phyloP scores from a whole-genome alignment of 2,888 invertebrate genomes.

The Eulithis testata region DNA sequence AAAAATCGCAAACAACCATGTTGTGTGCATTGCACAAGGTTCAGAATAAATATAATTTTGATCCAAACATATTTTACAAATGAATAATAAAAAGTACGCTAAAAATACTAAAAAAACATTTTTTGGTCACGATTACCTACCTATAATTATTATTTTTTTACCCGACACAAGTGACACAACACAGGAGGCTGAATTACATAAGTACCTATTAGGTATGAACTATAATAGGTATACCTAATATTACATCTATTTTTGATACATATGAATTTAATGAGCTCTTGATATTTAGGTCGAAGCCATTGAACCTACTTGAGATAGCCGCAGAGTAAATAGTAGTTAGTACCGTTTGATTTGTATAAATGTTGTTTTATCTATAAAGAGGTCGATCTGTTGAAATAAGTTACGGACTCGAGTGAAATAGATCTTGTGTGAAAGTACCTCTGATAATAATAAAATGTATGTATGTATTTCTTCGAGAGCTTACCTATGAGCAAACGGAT shows the following conservation, averaged over 20 bases:
- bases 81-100: no score
- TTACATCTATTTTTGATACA: slow-evolving; percentile 45
- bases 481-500: no score
- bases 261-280: slow-evolving; percentile 61
- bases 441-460: no score
- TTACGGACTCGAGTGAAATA: slow-evolving; percentile 7
- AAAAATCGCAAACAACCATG: no score
- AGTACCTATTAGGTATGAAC: no score
- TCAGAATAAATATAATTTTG: no score
- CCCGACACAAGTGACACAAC: slow-evolving; percentile 21
- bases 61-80: no score
- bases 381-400: slow-evolving; percentile 16
- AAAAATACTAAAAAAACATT: no score
- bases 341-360: slow-evolving; percentile 51
- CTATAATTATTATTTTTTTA: no score
- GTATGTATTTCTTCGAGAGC: no score
- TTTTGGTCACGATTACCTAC: no score
- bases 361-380: slow-evolving; percentile 42
- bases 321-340: slow-evolving; percentile 35
- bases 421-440: not conserved
- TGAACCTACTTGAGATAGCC: slow-evolving; percentile 66
- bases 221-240: slow-evolving; percentile 21
- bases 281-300: slow-evolving; percentile 67
- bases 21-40: no score
- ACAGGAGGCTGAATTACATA: slow-evolving; percentile 34